Evolutionary conservation across 2,797 vertebrate genomes (phyloP), one percentile per base, ranked within the genome.

Genomic region (Salarias fasciatus): DNA sequence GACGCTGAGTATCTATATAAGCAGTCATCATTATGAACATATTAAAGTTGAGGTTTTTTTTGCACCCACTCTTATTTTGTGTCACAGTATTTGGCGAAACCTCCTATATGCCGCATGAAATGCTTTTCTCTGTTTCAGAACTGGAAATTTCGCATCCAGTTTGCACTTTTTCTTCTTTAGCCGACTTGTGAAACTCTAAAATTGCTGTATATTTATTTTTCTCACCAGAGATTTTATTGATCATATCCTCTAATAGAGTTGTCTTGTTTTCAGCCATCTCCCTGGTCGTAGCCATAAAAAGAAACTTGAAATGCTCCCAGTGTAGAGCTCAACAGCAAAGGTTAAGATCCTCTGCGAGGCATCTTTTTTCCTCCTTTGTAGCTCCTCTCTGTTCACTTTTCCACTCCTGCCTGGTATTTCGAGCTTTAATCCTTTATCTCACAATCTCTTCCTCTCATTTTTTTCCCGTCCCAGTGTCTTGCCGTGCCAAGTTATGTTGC

Each of bases 301-400:
- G 73, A 85, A 75, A 83, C 31, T 42, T 43, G 41, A 52, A 57
- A 53, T 24, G 10, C 56, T 75, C 47, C 79, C 69, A 80, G 76
- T 36, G 77, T 56, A 50, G 84, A 79, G 67, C 77, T 75, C 51
- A 72, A 83, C 75, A 68, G 45, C 54, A 89, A 92, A 93, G 88
- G 89, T 91, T 90, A 92, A 88, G 73, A 69, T 12, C 75, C 54
- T 75, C 87, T 85, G 65, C 59, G 48, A 88, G 88, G 85, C 75
- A 86, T 82, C 78, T 66, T 86, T 74, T 24, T 3, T 24, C 3
- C 68, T 85, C 48, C 50, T 51, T 14, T 63, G 29, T 35, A 64
- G 37, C 53, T 28, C 53, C 36, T 63, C 56, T 73, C 35, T 45
- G 48, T 10, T 37, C 30, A 8, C 30, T 8, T 68, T 53, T 53